phyloP scores from a whole-genome alignment of 2,888 invertebrate species.

The Ochlodes sylvanus region DNA sequence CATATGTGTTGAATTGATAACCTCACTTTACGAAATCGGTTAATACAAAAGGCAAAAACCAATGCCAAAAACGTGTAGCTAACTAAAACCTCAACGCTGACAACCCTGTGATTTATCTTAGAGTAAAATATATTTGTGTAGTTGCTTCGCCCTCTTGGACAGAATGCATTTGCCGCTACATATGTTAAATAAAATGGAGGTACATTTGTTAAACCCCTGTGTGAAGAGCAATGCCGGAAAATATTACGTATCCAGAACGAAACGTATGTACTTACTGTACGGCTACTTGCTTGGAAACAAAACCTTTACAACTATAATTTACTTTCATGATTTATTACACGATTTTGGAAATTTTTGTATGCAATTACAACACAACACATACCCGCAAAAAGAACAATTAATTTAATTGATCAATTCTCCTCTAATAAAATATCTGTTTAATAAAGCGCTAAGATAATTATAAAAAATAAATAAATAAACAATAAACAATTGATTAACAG shows the following conservation, averaged over 20 bases:
- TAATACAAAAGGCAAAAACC: not conserved
- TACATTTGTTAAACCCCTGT: conserved; percentile 16
- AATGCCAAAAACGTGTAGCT: not conserved
- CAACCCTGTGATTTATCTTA: conserved; percentile 14
- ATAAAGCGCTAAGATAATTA: too few relatives aligned
- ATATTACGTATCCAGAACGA: not conserved
- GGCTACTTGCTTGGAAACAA: not conserved
- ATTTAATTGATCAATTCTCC: too few relatives aligned
- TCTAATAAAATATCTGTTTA: too few relatives aligned
- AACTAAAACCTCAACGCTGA: not conserved
- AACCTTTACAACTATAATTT: not conserved
- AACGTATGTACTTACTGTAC: not conserved
- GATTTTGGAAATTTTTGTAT: too few relatives aligned
- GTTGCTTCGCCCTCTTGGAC: not conserved
- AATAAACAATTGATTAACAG: too few relatives aligned
- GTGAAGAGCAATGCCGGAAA: conserved; percentile 4
- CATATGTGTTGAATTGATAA: not conserved
- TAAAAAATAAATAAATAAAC: too few relatives aligned
- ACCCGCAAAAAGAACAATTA: too few relatives aligned
- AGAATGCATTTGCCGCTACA: conserved; percentile 25
- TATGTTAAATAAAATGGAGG: conserved; percentile 24
- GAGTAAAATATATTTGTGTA: conserved; percentile 1
- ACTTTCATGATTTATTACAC: not conserved
- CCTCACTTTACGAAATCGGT: too few relatives aligned
- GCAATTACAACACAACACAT: too few relatives aligned